Percentiles rank a stretch among this genome's conserved stretches.
Conservation (phyloP, 2,888 invertebrate genomes). For the Seladonia tumulorum region DNA sequence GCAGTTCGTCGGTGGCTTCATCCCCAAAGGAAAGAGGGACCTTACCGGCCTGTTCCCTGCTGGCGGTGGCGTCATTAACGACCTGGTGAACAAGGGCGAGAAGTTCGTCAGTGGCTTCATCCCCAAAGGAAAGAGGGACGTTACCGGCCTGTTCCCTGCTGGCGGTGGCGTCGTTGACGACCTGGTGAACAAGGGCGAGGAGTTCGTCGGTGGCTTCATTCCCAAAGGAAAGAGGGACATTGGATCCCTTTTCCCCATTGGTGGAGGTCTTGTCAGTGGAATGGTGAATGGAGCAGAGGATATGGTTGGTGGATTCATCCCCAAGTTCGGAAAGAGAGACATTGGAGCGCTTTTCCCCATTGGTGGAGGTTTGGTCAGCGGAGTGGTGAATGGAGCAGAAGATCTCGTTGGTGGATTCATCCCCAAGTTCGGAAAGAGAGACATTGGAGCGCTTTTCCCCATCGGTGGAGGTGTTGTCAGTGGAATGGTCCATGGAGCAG, state of each 20-base stretch:
- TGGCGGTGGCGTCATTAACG: no score
- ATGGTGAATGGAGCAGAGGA: no score
- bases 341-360: not conserved
- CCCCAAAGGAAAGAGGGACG: not conserved
- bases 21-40: no score
- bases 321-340: not conserved
- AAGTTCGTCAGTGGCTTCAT: not conserved
- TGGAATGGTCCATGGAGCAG: fast-evolving
- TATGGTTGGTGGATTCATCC: not conserved
- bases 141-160: no score
- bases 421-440: not conserved
- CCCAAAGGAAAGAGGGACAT: not conserved
- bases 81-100: no score
- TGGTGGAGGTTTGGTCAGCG: not conserved
- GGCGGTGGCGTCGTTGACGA: no score
- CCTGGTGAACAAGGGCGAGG: no score
- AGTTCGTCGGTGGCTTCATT: not conserved
- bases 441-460: not conserved
- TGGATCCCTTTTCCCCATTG: not conserved
- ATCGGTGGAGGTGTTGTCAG: not conserved
- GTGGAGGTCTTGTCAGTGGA: not conserved
- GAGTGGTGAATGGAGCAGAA: not conserved
- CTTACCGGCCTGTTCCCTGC: no score
- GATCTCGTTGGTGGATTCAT: not conserved
- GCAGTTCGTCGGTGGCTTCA: no score